Base-by-base conservation (phyloP, 92 coral and sea anemone genomes). In the Palythoa grandis region DNA sequence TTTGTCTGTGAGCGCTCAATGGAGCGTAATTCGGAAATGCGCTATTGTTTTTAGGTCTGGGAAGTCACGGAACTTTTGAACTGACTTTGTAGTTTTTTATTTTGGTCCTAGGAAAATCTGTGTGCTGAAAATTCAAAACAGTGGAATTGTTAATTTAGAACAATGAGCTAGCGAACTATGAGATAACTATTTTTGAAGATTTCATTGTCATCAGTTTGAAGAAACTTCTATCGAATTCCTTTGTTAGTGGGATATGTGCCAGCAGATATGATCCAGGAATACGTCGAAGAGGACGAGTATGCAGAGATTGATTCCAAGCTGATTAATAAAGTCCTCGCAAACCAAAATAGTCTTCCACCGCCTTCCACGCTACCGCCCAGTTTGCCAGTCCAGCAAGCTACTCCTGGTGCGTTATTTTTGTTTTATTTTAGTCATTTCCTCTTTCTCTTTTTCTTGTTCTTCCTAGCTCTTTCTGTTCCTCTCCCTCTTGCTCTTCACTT, bases 261-360 rank as follows among this genome's bases (percentile, higher is more conserved):
- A 11, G 60, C 85, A 22, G 85, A 80, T 35, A 66, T 65, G 74
- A 40, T 80, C 72, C 50, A 40, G 17, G 85, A 80, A 52, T 15
- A 22, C 29, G 53, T 20, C 12, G 85, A 80, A 29, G 85, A 80
- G 8, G 85, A 80, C 14, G 74, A 80, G 85, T 80, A 80, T 67
- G 85, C 85, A 47, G 85, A 65, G 40, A 80, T 80, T 20, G 85
- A 79, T 65, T 43, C 84, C 50, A 65, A 66, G 70, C 72, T 66
- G 85, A 7, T 80, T 3, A 38, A 67, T n/a, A 80, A 80, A 52
- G 48, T 66, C 73, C 85, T 58, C 12, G 20, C 74, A 48, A 61
- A 80, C 19, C 85, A 80, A 52, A 80, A 20, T 52, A 66, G 22
- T 20, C 22, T 67, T 7, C 74, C 74, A 7, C 63, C 85, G 47